Conservation (phyloP, 2,797 vertebrate species). For the Salarias fasciatus region DNA sequence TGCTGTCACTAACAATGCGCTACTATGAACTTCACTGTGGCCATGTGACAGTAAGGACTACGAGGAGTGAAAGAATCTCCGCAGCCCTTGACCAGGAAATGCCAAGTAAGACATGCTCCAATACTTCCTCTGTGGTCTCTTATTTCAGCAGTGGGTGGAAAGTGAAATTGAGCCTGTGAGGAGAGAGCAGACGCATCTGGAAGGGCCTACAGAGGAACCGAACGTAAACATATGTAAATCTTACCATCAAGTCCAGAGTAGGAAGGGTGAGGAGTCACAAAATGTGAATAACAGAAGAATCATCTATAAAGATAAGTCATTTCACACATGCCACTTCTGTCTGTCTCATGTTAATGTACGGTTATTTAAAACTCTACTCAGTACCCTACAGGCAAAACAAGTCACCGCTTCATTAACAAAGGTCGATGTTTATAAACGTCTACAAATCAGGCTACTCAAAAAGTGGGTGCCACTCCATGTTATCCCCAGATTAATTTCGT, state of each 20-base stretch:
- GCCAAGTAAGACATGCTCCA: conserved; percentile 70
- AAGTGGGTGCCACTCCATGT: too few relatives aligned
- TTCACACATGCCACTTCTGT: too few relatives aligned
- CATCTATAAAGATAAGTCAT: too few relatives aligned
- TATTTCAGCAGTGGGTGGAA: conserved; percentile 63
- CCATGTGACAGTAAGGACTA: conserved; percentile 47
- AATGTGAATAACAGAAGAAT: background rate
- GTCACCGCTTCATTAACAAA: too few relatives aligned
- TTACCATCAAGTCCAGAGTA: conserved; percentile 16
- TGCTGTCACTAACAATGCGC: conserved; percentile 18
- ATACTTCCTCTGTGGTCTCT: conserved; percentile 71
- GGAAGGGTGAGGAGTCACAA: background rate
- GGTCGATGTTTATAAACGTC: too few relatives aligned
- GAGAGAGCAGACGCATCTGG: conserved; percentile 59
- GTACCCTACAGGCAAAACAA: too few relatives aligned
- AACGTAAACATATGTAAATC: conserved; percentile 52
- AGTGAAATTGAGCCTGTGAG: conserved; percentile 51
- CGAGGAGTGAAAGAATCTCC: conserved; percentile 59
- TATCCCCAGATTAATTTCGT: too few relatives aligned
- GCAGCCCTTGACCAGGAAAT: conserved; percentile 71
- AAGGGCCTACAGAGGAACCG: conserved; percentile 48
- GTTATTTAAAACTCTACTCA: too few relatives aligned
- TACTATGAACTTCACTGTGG: conserved; percentile 20
- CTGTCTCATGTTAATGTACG: too few relatives aligned
- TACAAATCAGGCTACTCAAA: too few relatives aligned